phyloP scores from a whole-genome alignment of 1,140 invertebrate species.

The Conopomorpha cramerella region DNA sequence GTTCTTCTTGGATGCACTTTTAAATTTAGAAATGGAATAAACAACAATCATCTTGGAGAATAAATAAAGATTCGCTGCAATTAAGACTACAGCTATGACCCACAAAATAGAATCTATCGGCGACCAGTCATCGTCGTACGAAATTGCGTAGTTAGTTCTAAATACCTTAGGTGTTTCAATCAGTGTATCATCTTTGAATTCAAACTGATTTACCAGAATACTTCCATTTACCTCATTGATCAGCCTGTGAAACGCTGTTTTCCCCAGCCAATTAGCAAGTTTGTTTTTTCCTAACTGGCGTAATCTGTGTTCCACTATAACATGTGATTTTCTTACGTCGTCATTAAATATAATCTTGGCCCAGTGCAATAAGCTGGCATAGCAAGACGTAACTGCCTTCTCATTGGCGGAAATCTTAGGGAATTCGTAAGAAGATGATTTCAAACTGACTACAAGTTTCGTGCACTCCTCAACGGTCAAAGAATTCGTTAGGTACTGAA shows the following conservation, averaged over 20 bases:
- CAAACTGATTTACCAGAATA: slow-evolving; percentile 16
- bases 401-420: slow-evolving; percentile 48
- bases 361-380: slow-evolving; percentile 63
- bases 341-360: no score
- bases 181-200: slow-evolving; percentile 4
- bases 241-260: slow-evolving; percentile 61
- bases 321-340: slow-evolving; percentile 62
- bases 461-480: slow-evolving; percentile 61
- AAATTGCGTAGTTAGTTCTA: no score
- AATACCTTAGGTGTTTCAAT: no score
- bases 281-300: slow-evolving; percentile 61
- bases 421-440: slow-evolving; percentile 57
- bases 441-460: slow-evolving; percentile 59
- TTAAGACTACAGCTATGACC: no score
- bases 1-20: no score
- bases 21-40: no score
- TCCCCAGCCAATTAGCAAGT: slow-evolving; percentile 65
- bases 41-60: no score
- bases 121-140: slow-evolving; percentile 15
- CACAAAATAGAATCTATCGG: slow-evolving; percentile 21
- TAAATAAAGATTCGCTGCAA: no score
- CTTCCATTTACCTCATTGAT: slow-evolving; percentile 59
- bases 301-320: slow-evolving; percentile 53
- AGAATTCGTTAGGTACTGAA: slow-evolving; percentile 61
- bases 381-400: slow-evolving; percentile 55